These are phyloP conservation scores for Trachymyrmex septentrionalis DNA, from an alignment of 1,140 invertebrate species.

Conservation along the genomic window DNA sequence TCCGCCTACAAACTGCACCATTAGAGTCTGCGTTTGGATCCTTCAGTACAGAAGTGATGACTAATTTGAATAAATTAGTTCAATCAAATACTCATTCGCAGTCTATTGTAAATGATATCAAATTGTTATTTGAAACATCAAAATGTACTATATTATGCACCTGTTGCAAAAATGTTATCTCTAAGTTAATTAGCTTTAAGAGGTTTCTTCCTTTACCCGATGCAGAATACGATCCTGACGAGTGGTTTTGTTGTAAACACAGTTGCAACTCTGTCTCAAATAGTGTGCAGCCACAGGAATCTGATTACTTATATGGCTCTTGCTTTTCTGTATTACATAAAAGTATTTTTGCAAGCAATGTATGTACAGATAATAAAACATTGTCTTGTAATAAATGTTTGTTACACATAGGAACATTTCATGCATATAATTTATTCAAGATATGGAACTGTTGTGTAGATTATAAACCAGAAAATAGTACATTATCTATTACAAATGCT, in stretches of 20 bases:
- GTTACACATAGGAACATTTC: slow-evolving; percentile 77
- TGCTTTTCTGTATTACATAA: slow-evolving; percentile 79
- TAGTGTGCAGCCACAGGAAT: slow-evolving; percentile 74
- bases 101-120: slow-evolving; percentile 39
- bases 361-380: slow-evolving; percentile 72
- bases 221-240: slow-evolving; percentile 79
- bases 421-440: slow-evolving; percentile 75
- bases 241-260: slow-evolving; percentile 85
- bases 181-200: slow-evolving; percentile 75
- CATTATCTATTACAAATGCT: slow-evolving; percentile 50
- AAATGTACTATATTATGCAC: slow-evolving; percentile 73
- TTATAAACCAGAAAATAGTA: slow-evolving; percentile 65
- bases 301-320: slow-evolving; percentile 82
- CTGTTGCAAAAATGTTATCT: slow-evolving; percentile 79
- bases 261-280: slow-evolving; percentile 57
- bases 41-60: slow-evolving; percentile 80
- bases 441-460: slow-evolving; percentile 83
- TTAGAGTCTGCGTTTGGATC: slow-evolving; percentile 79
- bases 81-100: slow-evolving; percentile 27
- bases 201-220: slow-evolving; percentile 82
- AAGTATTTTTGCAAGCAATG: slow-evolving; percentile 73
- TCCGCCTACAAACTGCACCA: slow-evolving; percentile 81
- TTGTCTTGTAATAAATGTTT: slow-evolving; percentile 81
- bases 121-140: slow-evolving; percentile 68
- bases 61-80: slow-evolving; percentile 22